Evolutionary conservation across 2,888 invertebrate species (phyloP), one percentile per base, ranked within the genome.

Genomic region (Chorisops tibialis): DNA sequence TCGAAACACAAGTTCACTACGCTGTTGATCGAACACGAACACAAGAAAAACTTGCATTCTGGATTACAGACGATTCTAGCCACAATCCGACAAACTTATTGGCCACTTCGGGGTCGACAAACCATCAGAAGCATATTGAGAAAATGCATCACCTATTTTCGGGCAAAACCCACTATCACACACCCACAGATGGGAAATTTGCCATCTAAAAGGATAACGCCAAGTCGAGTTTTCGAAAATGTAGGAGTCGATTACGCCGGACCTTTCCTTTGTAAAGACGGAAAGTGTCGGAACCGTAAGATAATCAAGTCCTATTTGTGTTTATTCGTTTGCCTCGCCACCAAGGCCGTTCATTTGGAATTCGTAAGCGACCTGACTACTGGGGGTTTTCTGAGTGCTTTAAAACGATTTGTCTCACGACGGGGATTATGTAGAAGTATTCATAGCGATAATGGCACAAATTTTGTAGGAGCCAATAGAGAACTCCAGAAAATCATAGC

Each of bases 401-500:
- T 70, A 9, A 49, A 63, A n/a, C 56, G 73, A 9, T 72, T 74
- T 24, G 59, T 64, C 0, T 39, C 69, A 2, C 63, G 71, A 5
- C 64, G 70, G 19, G 73, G 72, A 6, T 21, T 67, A 3, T 68
- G 67, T 11, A 39, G 51, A 3, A 45, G 67, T 9, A 52, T 73
- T 0, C 70, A 67, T 60, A 67, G 68, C 49, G 73, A 73, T 45
- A 67, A 69, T 52, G 73, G 71, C 1, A 70, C 69, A 0, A 72
- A 70, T 37, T 72, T 74, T 48, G 56, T 68, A 5, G 73, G 73
- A 5, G 72, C 72, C 1, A 54, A 66, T 4, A 58, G 14, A 5
- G 35, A 35, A 7, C 16, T 65, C 14, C 6, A 37, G 14, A 43
- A 62, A 12, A n/a, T n/a, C n/a, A n/a, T n/a, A n/a, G n/a, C n/a